These are phyloP conservation scores for Liolophura sinensis DNA, from an alignment of 1,140 invertebrate genomes.

Conservation along the genomic window DNA sequence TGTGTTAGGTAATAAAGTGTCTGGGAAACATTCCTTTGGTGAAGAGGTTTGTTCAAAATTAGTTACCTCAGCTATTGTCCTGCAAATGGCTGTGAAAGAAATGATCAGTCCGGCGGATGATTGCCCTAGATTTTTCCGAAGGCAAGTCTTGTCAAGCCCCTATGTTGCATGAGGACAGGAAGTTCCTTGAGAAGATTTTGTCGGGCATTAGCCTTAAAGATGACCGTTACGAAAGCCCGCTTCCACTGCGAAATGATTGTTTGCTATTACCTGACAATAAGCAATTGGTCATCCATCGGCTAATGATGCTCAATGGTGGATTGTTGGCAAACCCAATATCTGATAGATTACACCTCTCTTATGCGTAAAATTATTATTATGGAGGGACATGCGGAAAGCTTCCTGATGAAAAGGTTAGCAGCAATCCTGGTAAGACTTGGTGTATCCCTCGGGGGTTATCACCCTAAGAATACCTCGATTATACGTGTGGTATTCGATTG, in stretches of 20 bases:
- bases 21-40: no score
- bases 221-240: no score
- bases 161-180: constrained; percentile 14
- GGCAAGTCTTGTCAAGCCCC: constrained; percentile 9
- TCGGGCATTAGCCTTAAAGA: constrained; percentile 16
- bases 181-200: constrained; percentile 9
- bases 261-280: constrained; percentile 9
- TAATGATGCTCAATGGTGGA: constrained; percentile 1
- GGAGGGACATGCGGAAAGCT: constrained; percentile 15
- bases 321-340: constrained; percentile 8
- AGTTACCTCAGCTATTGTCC: neutral
- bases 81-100: neutral
- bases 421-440: constrained; percentile 7
- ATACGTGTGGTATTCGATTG: no score
- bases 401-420: constrained; percentile 5
- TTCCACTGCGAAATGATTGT: no score
- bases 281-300: constrained; percentile 6
- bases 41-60: neutral
- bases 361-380: no score
- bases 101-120: constrained; percentile 8
- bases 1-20: no score
- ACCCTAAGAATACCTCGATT: constrained; percentile 29
- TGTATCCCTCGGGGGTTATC: constrained; percentile 33
- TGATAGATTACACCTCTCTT: constrained; percentile 3
- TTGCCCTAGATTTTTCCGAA: no score